Base-by-base conservation (phyloP, 2,113 vertebrate species). In the Ibidorhyncha struthersii region DNA sequence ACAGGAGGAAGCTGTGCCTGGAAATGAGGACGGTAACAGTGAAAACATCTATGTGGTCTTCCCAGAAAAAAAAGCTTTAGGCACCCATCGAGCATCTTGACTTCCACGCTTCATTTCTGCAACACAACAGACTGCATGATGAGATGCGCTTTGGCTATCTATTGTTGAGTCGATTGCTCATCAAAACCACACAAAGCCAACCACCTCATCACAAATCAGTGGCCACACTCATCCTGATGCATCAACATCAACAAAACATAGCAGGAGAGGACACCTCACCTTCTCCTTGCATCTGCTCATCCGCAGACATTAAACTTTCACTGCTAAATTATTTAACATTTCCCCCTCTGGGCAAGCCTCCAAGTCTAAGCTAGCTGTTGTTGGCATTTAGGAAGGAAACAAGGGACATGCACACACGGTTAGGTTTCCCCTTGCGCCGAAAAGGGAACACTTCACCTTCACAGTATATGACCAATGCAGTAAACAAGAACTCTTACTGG, bases 1-100 rank as follows among this genome's bases (percentile, higher is more conserved):
- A 14, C 3, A 41, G 84, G 85, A 86, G 76, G 79, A 79, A 84
- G 90, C 82, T 79, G 85, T 66, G 91, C 76, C 71, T 90, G 86
- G 82, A 92, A 96, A 93, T 0, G 2, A 90, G 83, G 85, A 61
- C 36, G 9, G 49, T 7, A 91, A 84, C 89, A 92, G 74, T 34
- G 72, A 83, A 88, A 80, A 82, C 15, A 34, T 30, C 86, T 92
- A 43, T 14, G 32, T 40, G 36, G 77, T 85, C 76, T 89, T 93
- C 86, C 89, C 79, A 96, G 88, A 45, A 45, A 45, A 73, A 49
- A 87, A 71, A 70, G 76, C 92, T 91, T 71, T 18, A 69, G 36
- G 76, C 43, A 73, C 49, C 62, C 66, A 29, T 21, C 0, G 25
- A 67, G 82, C 88, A 78, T 52, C 86, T 80, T 71, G 16, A 58